Evolutionary conservation across 2,888 invertebrate species (phyloP), one percentile per base, ranked within the genome.

Genomic region (Melanotus villosus): DNA sequence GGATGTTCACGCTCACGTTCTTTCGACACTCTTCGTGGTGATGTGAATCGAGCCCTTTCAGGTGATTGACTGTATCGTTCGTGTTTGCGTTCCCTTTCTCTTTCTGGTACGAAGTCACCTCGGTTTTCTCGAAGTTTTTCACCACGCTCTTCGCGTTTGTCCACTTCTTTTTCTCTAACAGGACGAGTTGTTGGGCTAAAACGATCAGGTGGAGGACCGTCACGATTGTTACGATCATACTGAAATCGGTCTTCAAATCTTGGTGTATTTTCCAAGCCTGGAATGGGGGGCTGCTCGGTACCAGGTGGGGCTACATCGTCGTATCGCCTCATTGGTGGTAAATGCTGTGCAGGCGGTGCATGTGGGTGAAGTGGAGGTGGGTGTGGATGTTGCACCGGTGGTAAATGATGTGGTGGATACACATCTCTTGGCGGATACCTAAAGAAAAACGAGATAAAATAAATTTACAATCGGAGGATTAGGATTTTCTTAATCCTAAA

Each of bases 261-360:
- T 0, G 78, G 87, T 0, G 88, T 86, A 19, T 87, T 86, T 78
- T 90, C 90, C 78, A 89, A 88, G 19, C 90, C 90, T 36, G 89
- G 90, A 16, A 89, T 87, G 0, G 89, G 87, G 4, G 90, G 89
- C 78, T 90, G 89, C 67, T 88, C 88, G 0, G 90, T 89, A 10
- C 89, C 90, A 6, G 90, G 90, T 12, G 89, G 89, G 65, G 87
- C 86, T 43, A 89, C 88, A 75, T 89, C 89, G 76, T 89, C 89
- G 59, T 87, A 81, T 50, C 80, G 77, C 23, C 81, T 76, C 9
- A 72, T 70, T 0, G 79, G 77, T 1, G 81, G 78, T 38, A 78
- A 73, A 45, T 78, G 75, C 62, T 78, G 66, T 68, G 77, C 59
- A 0, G 74, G 70, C 12, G 75, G 75, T 7, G 7, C 26, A 38